A percentile compares a stretch with the other conserved stretches of the same genome.
Evolutionary conservation across 2,113 vertebrate species (phyloP).

Genomic region (Ptychochromis oligacanthus): DNA sequence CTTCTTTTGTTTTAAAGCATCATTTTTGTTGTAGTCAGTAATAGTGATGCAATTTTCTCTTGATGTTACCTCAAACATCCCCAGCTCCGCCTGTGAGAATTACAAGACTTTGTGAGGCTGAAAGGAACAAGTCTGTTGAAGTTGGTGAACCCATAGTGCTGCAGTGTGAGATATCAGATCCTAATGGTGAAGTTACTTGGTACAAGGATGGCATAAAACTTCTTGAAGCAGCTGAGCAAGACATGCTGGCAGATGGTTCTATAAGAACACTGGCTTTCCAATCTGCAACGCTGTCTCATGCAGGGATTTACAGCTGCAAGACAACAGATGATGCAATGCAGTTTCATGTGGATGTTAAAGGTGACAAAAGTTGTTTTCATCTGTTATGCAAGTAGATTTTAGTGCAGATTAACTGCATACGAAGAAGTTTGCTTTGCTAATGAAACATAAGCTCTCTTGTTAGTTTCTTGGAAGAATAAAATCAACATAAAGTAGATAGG

Average conservation of each 20-base stretch:
- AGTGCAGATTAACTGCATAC: not conserved
- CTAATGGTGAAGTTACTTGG: constrained; percentile 67
- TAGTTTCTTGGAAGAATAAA: not conserved
- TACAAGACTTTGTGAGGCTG: constrained; percentile 65
- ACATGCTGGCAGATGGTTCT: constrained; percentile 62
- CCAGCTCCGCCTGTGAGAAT: constrained; percentile 77
- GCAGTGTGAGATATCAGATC: constrained; percentile 69
- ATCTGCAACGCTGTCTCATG: constrained; percentile 60
- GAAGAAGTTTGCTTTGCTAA: not conserved
- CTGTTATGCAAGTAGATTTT: constrained; percentile 3
- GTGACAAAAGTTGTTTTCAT: constrained; percentile 69
- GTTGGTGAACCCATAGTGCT: constrained; percentile 65
- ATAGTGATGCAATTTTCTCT: constrained; percentile 76
- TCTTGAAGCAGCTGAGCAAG: constrained; percentile 54
- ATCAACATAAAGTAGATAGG: not conserved
- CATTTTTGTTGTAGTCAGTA: constrained; percentile 44
- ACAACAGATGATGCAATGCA: constrained; percentile 70
- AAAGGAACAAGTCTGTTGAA: constrained; percentile 71
- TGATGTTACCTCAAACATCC: constrained; percentile 75
- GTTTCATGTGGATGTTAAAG: constrained; percentile 81
- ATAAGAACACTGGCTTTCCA: constrained; percentile 62
- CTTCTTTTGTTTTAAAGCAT: constrained; percentile 34
- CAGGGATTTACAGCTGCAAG: constrained; percentile 75
- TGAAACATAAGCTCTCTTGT: not conserved
- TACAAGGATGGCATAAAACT: constrained; percentile 70